These are phyloP conservation scores for Actinia tenebrosa DNA, from an alignment of 64 coral and sea anemone genomes.

Conservation along the genomic window DNA sequence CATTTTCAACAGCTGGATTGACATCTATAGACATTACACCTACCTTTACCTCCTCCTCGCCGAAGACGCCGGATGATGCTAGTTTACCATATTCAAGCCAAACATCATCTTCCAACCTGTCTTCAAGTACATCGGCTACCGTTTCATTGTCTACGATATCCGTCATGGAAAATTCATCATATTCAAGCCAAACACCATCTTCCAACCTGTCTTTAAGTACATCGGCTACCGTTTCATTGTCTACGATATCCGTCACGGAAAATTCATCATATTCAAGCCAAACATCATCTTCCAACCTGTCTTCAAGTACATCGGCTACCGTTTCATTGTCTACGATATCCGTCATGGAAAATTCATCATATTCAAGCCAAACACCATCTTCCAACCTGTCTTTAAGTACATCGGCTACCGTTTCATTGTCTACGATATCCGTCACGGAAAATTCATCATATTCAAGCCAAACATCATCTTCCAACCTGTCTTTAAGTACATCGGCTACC, in stretches of 20 bases:
- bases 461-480: not conserved
- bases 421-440: not conserved
- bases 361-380: not conserved
- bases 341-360: not conserved
- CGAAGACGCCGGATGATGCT: no score
- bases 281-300: not conserved
- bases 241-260: no score
- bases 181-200: not conserved
- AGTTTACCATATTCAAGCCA: not conserved
- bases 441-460: not conserved
- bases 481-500: not conserved
- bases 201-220: not conserved
- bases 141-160: no score
- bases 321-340: not conserved
- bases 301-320: not conserved
- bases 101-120: not conserved
- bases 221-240: not conserved
- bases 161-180: not conserved
- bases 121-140: not conserved
- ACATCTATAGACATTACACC: not conserved
- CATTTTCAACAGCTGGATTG: not conserved
- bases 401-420: not conserved
- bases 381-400: not conserved
- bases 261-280: not conserved
- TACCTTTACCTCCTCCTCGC: not conserved